Conservation (phyloP, 2,797 vertebrate species). For the Centroberyx gerrardi region DNA sequence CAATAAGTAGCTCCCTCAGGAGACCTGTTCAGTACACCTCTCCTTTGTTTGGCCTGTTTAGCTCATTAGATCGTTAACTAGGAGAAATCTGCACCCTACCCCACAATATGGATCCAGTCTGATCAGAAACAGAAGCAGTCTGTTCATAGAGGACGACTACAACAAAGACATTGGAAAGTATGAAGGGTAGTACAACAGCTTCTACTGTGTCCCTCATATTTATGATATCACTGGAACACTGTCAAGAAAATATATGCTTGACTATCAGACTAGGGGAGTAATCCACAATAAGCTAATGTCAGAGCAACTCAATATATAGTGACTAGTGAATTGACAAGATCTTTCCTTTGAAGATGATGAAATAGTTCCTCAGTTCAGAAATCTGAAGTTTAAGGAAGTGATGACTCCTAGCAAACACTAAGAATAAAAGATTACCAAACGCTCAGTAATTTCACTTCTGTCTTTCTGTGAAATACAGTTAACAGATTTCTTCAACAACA, state of each 20-base stretch:
- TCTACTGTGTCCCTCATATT: conserved; percentile 44
- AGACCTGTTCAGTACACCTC: conserved; percentile 49
- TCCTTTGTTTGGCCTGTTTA: conserved; percentile 68
- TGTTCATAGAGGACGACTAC: conserved; percentile 18
- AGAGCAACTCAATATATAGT: background rate
- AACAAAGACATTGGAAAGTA: conserved; percentile 57
- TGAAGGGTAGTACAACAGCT: conserved; percentile 20
- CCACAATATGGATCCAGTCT: conserved; percentile 53
- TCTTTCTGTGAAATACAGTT: conserved; percentile 75
- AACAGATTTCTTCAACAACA: conserved; percentile 66
- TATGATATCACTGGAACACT: background rate
- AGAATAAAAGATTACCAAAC: conserved; percentile 86
- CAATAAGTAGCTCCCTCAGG: conserved; percentile 66
- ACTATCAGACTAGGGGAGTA: background rate
- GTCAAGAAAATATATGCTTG: background rate
- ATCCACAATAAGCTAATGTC: background rate
- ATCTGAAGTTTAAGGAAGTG: conserved; percentile 81
- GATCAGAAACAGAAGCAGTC: conserved; percentile 57
- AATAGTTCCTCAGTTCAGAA: conserved; percentile 68
- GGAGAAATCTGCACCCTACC: conserved; percentile 56
- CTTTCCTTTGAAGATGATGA: conserved; percentile 60
- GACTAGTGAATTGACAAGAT: conserved; percentile 22
- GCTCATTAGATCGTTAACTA: conserved; percentile 66
- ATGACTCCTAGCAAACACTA: conserved; percentile 72
- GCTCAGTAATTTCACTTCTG: conserved; percentile 86